Evolutionary conservation across 2,797 vertebrate species (phyloP).

Genomic region (Sphaeramia orbicularis): DNA sequence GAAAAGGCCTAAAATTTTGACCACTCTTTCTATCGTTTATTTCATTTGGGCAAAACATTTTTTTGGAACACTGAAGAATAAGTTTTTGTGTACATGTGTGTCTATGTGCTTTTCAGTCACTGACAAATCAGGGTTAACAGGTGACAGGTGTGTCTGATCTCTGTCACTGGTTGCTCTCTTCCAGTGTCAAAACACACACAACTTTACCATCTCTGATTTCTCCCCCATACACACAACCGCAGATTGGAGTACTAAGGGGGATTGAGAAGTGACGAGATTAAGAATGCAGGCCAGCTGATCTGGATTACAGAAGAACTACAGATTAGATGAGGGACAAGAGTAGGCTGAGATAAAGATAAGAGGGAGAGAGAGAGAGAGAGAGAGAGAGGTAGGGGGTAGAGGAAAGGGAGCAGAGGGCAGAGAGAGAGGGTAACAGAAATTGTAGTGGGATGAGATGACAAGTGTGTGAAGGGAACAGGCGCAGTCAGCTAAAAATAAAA

Average conservation of each 20-base stretch:
- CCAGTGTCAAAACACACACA: slow-evolving; percentile 58
- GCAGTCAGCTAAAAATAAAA: slow-evolving; percentile 71
- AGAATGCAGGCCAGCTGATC: slow-evolving; percentile 80
- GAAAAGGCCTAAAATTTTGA: too few species aligned
- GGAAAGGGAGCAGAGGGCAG: background rate
- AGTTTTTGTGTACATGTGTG: slow-evolving; percentile 13
- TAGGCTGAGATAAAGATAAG: slow-evolving; percentile 58
- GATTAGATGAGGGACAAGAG: slow-evolving; percentile 81
- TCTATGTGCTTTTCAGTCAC: slow-evolving; percentile 19
- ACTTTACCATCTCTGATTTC: slow-evolving; percentile 53
- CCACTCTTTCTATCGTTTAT: too few species aligned
- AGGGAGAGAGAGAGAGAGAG: background rate
- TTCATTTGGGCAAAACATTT: too few species aligned
- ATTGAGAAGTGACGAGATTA: slow-evolving; percentile 85
- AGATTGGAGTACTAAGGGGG: slow-evolving; percentile 52
- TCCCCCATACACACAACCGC: slow-evolving; percentile 30
- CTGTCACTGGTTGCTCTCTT: slow-evolving; percentile 44
- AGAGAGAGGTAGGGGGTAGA: too few species aligned
- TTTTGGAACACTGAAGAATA: background rate
- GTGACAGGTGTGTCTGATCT: slow-evolving; percentile 62
- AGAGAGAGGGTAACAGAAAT: slow-evolving; percentile 31
- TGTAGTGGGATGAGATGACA: slow-evolving; percentile 59
- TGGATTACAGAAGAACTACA: slow-evolving; percentile 81
- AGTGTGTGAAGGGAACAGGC: slow-evolving; percentile 52
- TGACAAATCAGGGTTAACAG: slow-evolving; percentile 65